phyloP scores from a whole-genome alignment of 2,113 vertebrate genomes.

The Pangasianodon gigas region DNA sequence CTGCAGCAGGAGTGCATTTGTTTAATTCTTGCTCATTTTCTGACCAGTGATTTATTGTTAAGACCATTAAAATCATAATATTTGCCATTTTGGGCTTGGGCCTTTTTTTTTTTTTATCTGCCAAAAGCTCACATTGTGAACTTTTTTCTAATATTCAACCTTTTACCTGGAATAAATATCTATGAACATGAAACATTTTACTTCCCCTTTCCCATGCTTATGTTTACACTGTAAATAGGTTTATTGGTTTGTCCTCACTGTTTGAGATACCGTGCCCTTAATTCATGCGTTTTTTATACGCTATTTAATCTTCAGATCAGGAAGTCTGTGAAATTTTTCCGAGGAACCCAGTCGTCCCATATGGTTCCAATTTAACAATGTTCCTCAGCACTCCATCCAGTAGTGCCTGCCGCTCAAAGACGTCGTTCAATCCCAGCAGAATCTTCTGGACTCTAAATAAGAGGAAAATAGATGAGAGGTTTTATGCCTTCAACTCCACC shows the following conservation, averaged over 20 bases:
- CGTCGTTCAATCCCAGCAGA: not conserved
- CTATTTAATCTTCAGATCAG: not conserved
- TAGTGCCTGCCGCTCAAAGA: not conserved
- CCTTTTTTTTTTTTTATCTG: too few species aligned
- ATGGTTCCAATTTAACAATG: constrained; percentile 26
- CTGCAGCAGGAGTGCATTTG: too few species aligned
- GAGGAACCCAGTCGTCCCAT: not conserved
- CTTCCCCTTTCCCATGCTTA: not conserved
- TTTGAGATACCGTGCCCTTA: not conserved
- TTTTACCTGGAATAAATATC: not conserved
- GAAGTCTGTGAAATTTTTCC: constrained; percentile 19
- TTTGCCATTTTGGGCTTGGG: too few species aligned
- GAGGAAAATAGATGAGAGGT: not conserved
- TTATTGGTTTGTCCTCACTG: not conserved
- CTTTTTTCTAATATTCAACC: not conserved
- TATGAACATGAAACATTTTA: not conserved
- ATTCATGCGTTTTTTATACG: not conserved
- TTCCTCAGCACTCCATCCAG: not conserved
- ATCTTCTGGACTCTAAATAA: constrained; percentile 39
- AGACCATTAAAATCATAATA: too few species aligned
- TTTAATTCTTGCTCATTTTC: too few species aligned
- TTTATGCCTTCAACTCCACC: constrained; percentile 33
- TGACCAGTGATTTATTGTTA: too few species aligned
- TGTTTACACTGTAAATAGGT: not conserved
- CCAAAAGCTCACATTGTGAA: not conserved